Conservation (phyloP, 2,888 invertebrate genomes). For the Acanthosepion lycidas region DNA sequence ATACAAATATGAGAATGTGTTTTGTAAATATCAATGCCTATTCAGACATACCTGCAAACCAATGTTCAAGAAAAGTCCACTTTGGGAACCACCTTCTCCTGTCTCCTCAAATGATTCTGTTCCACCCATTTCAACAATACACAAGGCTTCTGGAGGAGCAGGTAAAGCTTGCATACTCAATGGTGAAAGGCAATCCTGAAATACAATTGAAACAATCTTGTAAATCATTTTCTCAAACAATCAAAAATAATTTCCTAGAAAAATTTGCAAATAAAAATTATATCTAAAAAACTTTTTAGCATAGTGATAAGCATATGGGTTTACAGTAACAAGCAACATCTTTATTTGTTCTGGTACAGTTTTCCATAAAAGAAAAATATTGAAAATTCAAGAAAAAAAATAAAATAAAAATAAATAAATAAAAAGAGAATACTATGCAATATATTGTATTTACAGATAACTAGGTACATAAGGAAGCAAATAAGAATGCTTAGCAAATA, state of each 20-base stretch:
- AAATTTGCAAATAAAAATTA: background rate
- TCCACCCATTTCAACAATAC: conserved; percentile 86
- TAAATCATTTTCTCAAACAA: background rate
- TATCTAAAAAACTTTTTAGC: background rate
- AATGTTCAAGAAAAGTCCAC: conserved; percentile 93
- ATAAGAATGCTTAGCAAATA: too few species aligned
- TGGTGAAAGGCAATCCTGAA: conserved; percentile 91
- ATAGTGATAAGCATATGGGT: too few species aligned
- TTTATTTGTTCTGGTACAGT: too few species aligned
- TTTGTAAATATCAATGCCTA: background rate
- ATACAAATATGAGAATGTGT: background rate
- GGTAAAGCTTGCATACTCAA: conserved; percentile 97
- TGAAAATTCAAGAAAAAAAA: too few species aligned
- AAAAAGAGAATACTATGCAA: too few species aligned
- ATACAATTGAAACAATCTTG: conserved; percentile 10
- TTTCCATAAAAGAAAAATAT: too few species aligned
- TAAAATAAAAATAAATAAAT: too few species aligned
- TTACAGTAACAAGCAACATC: too few species aligned
- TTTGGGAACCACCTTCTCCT: conserved; percentile 78
- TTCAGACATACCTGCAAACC: conserved; percentile 81
- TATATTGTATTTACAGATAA: too few species aligned
- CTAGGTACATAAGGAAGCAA: too few species aligned
- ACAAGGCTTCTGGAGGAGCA: conserved; percentile 95
- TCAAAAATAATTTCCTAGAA: background rate
- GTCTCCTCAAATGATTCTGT: conserved; percentile 80